These are phyloP conservation scores for Mastomys coucha DNA, from an alignment of 2,113 vertebrate species.

Conservation along the genomic window DNA sequence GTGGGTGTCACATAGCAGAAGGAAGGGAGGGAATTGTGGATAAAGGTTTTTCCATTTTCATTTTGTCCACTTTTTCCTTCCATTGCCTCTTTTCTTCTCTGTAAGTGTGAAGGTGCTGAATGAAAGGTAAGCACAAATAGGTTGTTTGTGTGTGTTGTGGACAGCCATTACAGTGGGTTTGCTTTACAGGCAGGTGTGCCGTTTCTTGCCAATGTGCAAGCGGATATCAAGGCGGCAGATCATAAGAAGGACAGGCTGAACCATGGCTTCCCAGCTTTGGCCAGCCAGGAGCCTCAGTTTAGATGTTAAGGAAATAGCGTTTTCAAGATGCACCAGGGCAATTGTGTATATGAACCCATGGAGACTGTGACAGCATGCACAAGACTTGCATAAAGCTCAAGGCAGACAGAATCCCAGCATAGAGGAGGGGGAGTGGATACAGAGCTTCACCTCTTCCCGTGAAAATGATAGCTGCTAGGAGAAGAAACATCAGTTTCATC, in stretches of 20 bases:
- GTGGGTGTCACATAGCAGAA: neutral
- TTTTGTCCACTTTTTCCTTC: slow-evolving; percentile 50
- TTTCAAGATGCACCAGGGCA: neutral
- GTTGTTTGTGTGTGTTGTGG: slow-evolving; percentile 40
- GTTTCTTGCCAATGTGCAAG: slow-evolving; percentile 34
- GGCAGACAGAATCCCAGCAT: neutral
- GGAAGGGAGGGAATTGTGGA: slow-evolving; percentile 39
- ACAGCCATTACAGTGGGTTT: too few species aligned
- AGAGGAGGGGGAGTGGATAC: neutral
- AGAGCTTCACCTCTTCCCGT: neutral
- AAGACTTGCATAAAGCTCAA: neutral
- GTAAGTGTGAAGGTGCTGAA: slow-evolving; percentile 21
- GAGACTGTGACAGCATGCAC: neutral
- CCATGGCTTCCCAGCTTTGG: neutral
- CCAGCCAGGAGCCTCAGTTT: neutral
- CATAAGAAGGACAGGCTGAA: neutral
- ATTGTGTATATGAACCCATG: neutral
- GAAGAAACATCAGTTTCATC: neutral
- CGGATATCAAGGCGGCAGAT: neutral
- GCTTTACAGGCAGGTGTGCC: neutral
- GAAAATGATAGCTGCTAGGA: neutral
- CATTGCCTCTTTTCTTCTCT: slow-evolving; percentile 39
- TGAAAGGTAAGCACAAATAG: slow-evolving; percentile 34
- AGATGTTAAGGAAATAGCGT: neutral
- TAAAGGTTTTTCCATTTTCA: slow-evolving; percentile 64